These are phyloP conservation scores for Morpho helenor DNA, from an alignment of 2,888 invertebrate genomes.

Conservation along the genomic window DNA sequence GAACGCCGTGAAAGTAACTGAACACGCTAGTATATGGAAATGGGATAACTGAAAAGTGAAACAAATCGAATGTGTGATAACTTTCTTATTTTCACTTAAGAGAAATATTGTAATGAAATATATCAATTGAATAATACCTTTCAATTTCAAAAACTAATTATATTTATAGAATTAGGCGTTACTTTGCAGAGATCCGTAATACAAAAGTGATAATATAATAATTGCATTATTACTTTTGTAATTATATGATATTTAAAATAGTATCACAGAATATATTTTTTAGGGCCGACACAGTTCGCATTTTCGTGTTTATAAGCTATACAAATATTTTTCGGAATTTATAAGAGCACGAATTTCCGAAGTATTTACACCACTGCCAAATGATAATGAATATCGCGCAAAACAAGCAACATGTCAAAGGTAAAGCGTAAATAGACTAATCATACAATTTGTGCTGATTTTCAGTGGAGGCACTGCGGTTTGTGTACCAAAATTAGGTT, in stretches of 20 bases:
- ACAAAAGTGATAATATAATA: no score
- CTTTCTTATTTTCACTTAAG: conserved; percentile 43
- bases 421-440: conserved; percentile 16
- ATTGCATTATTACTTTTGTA: no score
- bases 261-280: no score
- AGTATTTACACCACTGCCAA: no score
- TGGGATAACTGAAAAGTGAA: conserved; percentile 61
- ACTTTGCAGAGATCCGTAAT: no score
- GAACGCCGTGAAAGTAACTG: conserved; percentile 60
- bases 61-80: conserved; percentile 42
- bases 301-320: no score
- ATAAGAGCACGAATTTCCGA: no score
- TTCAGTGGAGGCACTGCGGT: conserved; percentile 23
- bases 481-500: conserved; percentile 26
- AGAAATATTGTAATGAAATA: conserved; percentile 15
- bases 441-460: conserved; percentile 23
- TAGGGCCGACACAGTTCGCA: no score
- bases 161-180: no score
- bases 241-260: no score
- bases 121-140: not conserved
- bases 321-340: no score
- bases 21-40: conserved; percentile 43
- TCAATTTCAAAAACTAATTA: not conserved
- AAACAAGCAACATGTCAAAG: conserved; percentile 6
- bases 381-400: no score